Percentiles rank a stretch among this genome's conserved stretches.
These are phyloP conservation scores for Micropoecilia bifurca DNA, from an alignment of 2,797 vertebrate species.

Conservation along the genomic window DNA sequence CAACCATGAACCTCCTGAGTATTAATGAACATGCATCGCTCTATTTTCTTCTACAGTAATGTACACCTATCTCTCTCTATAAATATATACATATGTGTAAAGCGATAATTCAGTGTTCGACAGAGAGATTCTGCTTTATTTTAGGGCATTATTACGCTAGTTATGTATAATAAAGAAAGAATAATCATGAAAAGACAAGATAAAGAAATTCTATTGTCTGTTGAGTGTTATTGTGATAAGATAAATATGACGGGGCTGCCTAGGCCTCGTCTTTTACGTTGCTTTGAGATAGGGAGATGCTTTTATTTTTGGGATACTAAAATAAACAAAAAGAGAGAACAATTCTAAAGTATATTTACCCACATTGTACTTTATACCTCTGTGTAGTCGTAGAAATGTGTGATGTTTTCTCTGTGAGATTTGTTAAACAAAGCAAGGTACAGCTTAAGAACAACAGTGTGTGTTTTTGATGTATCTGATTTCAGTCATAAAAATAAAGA, in stretches of 20 bases:
- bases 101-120: conserved; percentile 69
- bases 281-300: conserved; percentile 61
- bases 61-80: conserved; percentile 53
- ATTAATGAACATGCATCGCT: conserved; percentile 57
- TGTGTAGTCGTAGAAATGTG: conserved; percentile 68
- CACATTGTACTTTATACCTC: conserved; percentile 64
- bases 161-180: conserved; percentile 51
- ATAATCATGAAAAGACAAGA: conserved; percentile 32
- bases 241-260: conserved; percentile 40
- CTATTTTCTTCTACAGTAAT: conserved; percentile 57
- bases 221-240: conserved; percentile 63
- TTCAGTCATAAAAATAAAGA: conserved; percentile 72
- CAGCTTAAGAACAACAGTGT: conserved; percentile 49
- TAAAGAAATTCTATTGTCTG: conserved; percentile 53
- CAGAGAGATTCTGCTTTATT: conserved; percentile 66
- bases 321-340: conserved; percentile 65
- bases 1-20: conserved; percentile 34
- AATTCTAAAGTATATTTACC: conserved; percentile 53
- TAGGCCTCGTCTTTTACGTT: conserved; percentile 54
- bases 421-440: conserved; percentile 46
- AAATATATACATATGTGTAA: conserved; percentile 72
- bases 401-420: conserved; percentile 70
- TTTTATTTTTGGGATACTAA: conserved; percentile 77
- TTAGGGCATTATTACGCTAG: conserved; percentile 76
- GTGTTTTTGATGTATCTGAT: conserved; percentile 75